Base-by-base conservation (phyloP, 2,113 vertebrate genomes). In the Bufo bufo region DNA sequence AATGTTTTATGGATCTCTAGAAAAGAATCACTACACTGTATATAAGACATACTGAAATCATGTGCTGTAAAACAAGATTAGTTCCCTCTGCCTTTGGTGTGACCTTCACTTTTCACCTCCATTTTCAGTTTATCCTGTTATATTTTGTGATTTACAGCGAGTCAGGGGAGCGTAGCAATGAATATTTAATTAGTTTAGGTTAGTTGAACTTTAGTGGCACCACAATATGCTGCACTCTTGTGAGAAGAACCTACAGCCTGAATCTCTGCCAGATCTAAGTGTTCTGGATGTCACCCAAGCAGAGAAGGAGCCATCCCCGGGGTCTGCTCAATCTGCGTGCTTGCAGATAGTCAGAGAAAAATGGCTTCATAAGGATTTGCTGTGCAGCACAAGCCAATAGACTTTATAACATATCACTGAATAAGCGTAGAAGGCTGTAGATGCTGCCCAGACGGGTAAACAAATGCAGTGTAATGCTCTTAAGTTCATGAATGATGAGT, bases 211-310 rank as follows among this genome's bases (percentile, higher is more conserved):
- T 77, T 77, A 63, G 54, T 85, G 84, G 84, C 71, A 63, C 43
- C 54, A 50, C 45, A 85, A 61, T 77, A 77, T 49, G 84, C 72
- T 77, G 43, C 84, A 74, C 71, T 61, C 82, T 71, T 9, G 43
- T 75, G 83, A 59, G 72, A 59, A 56, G 83, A 85, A 85, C 66
- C 83, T 85, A 75, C 56, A 85, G 56, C 45, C 72, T 77, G 72
- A 85, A 49, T 10, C 58, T 14, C 84, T 77, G 84, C 84, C 84
- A 85, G 72, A 85, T 77, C 71, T 85, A 77, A 85, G 84, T 72
- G 84, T 85, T 85, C 84, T 85, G 84, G 84, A 85, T 77, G 72
- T 85, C 84, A 85, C 84, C 84, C 84, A 85, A 77, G 56, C 84
- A 85, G 84, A 63, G 84, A 85, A 63, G 52, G 84, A 77, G 71